These are phyloP conservation scores for Trachelipus rathkii DNA, from an alignment of 1,140 invertebrate genomes.

Conservation along the genomic window DNA sequence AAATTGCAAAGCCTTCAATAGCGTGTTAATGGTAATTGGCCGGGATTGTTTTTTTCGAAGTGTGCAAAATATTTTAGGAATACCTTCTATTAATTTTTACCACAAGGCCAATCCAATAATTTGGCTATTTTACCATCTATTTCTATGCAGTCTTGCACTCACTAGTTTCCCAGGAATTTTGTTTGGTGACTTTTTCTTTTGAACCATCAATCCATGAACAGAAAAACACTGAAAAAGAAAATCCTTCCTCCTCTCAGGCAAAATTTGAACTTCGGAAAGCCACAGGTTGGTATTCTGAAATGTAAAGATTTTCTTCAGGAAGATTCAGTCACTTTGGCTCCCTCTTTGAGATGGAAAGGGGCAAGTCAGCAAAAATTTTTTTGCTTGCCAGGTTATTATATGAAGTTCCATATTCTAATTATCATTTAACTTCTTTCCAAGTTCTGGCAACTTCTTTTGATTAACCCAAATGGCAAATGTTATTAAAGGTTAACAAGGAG, in stretches of 20 bases:
- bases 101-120: too few species aligned
- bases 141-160: too few species aligned
- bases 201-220: too few species aligned
- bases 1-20: too few species aligned
- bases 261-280: background rate
- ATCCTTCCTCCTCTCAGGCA: background rate
- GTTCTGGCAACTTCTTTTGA: background rate
- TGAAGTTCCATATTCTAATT: constrained; percentile 19
- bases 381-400: background rate
- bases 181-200: too few species aligned
- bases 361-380: constrained; percentile 12
- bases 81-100: too few species aligned
- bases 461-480: background rate
- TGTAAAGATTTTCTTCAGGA: background rate
- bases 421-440: constrained; percentile 8
- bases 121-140: too few species aligned
- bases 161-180: too few species aligned
- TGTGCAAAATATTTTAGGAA: too few species aligned
- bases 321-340: too few species aligned
- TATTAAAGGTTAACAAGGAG: constrained; percentile 7
- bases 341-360: background rate
- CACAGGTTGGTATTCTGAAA: background rate
- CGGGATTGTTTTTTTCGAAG: too few species aligned
- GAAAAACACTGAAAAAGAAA: background rate
- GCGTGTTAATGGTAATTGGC: too few species aligned